phyloP scores from a whole-genome alignment of 23 tunicate species.

The Styela plicata region DNA sequence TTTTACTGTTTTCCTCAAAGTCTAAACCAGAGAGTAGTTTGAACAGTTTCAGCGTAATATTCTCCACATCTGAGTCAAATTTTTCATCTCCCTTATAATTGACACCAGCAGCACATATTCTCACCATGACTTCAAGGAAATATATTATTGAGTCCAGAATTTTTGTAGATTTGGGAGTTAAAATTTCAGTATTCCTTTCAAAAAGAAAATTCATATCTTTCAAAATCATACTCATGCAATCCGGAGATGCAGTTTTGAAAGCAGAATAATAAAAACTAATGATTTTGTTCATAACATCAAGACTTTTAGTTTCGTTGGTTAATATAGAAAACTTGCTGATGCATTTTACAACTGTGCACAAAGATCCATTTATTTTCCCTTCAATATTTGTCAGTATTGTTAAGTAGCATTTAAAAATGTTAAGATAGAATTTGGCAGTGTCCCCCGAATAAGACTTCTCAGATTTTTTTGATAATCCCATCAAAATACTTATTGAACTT shows the following conservation, averaged over 20 bases:
- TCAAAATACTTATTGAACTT: neutral
- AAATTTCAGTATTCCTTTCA: neutral
- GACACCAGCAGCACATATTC: neutral
- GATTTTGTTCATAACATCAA: neutral
- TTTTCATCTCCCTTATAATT: neutral
- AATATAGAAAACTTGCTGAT: neutral
- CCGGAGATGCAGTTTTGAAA: neutral
- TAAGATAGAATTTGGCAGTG: neutral
- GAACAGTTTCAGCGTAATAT: neutral
- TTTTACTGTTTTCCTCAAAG: neutral
- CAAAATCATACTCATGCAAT: neutral
- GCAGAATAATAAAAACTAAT: neutral
- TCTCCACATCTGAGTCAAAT: neutral
- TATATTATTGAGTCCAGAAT: neutral
- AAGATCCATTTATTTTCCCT: neutral
- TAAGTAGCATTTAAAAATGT: neutral
- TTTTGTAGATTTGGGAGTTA: neutral
- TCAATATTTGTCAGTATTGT: neutral
- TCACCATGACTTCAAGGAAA: neutral
- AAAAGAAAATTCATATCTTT: neutral
- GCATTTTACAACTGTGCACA: neutral
- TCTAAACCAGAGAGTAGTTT: neutral
- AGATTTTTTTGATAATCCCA: neutral
- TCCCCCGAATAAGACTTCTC: neutral
- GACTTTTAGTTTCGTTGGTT: neutral